Base-by-base conservation (phyloP, 2,888 invertebrate genomes). In the Lasioglossum villosulum region DNA sequence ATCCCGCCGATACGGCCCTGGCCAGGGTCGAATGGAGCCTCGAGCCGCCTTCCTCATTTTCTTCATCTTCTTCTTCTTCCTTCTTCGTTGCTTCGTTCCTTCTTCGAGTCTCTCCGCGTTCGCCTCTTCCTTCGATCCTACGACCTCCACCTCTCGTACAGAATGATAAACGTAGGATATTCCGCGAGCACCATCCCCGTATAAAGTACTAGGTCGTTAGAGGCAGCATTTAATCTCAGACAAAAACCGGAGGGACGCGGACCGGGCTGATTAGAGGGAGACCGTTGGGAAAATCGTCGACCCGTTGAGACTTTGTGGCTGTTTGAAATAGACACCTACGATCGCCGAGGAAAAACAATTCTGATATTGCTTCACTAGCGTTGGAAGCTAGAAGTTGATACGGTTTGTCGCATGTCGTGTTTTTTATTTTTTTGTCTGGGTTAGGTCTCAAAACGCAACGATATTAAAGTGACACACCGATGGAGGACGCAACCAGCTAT, bases 1-100 rank as follows among this genome's bases (percentile, higher is more conserved):
- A 94, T 94, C 91, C 93, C 86, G 73, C 86, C 88, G 89, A 90
- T 88, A 91, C 90, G 87, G 88, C 90, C 88, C 90, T 88, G 89
- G 91, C 89, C 92, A 92, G 89, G 89, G 89, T 91, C 90, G 90
- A 87, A 85, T 70, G 80, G 84, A 86, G 81, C 88, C 88, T 86
- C 87, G 68, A 85, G 87, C 86, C 82, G 86, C 86, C 89, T 86
- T 88, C 86, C 86, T 87, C 87, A 86, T 88, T 89, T 91, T 86
- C 84, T 78, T 86, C 87, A 71, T 84, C 83, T 78, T 90, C 88
- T 59, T 84, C 88, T 86, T 90, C 85, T 80, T 78, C 83, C 87
- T 70, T 83, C 84, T 79, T 88, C 88, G 2, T 6, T 34, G 14
- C 63, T 19, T 63, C 63, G 2, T 34, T 5, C 75, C 76, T 45